Evolutionary conservation across 2,113 vertebrate genomes (phyloP), one percentile per base, ranked within the genome.

Genomic region (Saiga tatarica): DNA sequence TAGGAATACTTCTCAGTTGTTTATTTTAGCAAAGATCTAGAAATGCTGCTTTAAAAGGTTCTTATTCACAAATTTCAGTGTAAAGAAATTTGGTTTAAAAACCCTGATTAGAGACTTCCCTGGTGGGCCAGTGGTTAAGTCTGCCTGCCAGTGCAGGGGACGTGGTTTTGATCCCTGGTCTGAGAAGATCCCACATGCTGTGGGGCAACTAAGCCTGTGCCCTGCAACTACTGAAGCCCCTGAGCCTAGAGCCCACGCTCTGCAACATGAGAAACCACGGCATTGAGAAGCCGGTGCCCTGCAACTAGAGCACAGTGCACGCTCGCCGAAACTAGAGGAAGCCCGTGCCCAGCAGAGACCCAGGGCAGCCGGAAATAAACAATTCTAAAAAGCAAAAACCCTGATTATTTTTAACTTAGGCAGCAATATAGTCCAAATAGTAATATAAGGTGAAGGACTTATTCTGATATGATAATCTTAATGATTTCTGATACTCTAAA

Each of bases 11-110:
- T 87, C 55, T 95, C 87, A 93, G 76, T 96, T 98, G 60, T 93
- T 97, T 97, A 55, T 94, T 98, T 97, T 89, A 97, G 86, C 67
- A 96, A 97, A 95, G 57, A 98, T 93, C 85, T 86, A 92, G 78
- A 95, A 93, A 91, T 15, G 33, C n/a, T 82, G n/a, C 71, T 64
- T 94, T 88, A 81, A 95, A 97, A 90, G 23, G 8, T 33, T 88
- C 50, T 93, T 87, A 93, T 47, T 96, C 83, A 95, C 39, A 93
- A 89, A 92, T 93, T 76, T 95, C 53, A 91, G 36, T 82, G 45
- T 30, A 90, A 96, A 52, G 74, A 89, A 91, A 95, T 82, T 47
- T 82, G 52, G 28, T 33, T 88, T 87, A 64, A 64, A 97, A 97
- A 92, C 0, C 1, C 36, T 89, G 74, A 17, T 94, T 89, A 95